phyloP scores from a whole-genome alignment of 2,888 invertebrate genomes.

The Nemotelus nigrinus region DNA sequence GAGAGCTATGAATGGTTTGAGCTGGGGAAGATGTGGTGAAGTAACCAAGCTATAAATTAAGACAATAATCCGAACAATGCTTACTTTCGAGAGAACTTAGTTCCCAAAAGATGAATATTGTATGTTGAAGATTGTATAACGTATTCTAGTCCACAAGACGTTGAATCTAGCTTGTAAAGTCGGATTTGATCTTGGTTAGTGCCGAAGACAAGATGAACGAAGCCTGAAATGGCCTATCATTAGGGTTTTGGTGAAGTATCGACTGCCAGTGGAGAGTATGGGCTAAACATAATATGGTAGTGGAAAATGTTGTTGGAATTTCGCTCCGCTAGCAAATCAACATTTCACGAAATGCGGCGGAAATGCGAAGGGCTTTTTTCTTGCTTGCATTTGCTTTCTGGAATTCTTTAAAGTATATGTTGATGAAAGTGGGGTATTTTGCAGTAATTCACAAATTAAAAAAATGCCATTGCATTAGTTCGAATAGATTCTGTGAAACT shows the following conservation, averaged over 20 bases:
- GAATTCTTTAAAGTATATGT: too few relatives aligned
- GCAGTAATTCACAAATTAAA: too few relatives aligned
- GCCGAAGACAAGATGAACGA: neutral
- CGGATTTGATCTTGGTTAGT: neutral
- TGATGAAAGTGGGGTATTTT: too few relatives aligned
- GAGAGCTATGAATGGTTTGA: slow-evolving; percentile 32
- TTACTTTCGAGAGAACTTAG: slow-evolving; percentile 12
- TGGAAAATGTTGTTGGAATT: too few relatives aligned
- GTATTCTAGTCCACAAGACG: neutral
- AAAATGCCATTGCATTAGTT: too few relatives aligned
- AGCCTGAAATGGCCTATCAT: slow-evolving; percentile 2
- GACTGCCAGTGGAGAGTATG: too few relatives aligned
- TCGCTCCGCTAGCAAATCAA: too few relatives aligned
- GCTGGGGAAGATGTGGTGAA: slow-evolving; percentile 18
- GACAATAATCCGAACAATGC: slow-evolving; percentile 44
- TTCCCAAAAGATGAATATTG: neutral
- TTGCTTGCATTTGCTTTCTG: too few relatives aligned
- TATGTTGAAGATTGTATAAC: neutral
- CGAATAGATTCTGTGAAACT: too few relatives aligned
- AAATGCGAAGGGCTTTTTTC: too few relatives aligned
- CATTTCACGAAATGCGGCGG: too few relatives aligned
- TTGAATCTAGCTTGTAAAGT: neutral
- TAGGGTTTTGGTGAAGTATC: neutral
- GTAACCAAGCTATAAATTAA: slow-evolving; percentile 39
- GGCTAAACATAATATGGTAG: too few relatives aligned